These are phyloP conservation scores for Limenitis camilla DNA, from an alignment of 2,888 invertebrate genomes.

Conservation along the genomic window DNA sequence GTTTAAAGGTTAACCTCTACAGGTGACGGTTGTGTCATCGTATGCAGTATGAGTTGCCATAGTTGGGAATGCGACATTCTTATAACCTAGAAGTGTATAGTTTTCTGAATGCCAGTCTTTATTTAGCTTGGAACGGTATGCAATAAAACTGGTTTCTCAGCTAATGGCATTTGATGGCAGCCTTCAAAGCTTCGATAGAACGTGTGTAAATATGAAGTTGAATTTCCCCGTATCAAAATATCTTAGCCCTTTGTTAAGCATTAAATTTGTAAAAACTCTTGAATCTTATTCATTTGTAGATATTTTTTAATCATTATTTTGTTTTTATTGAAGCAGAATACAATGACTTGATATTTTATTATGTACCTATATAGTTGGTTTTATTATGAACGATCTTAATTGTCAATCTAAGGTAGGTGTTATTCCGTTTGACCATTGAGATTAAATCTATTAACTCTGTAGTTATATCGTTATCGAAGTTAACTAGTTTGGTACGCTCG, in stretches of 20 bases:
- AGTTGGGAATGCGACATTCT: slow-evolving; percentile 28
- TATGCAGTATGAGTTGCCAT: slow-evolving; percentile 19
- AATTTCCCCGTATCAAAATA: slow-evolving; percentile 14
- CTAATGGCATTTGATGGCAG: slow-evolving; percentile 22
- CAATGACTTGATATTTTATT: not conserved
- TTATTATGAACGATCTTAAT: slow-evolving; percentile 8
- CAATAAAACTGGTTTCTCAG: slow-evolving; percentile 19
- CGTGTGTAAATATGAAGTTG: slow-evolving; percentile 15
- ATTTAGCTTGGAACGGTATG: slow-evolving; percentile 19
- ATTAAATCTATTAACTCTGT: slow-evolving; percentile 19
- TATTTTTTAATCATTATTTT: too few relatives aligned
- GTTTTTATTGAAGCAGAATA: too few relatives aligned
- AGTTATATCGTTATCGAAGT: slow-evolving; percentile 25
- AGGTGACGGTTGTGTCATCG: slow-evolving; percentile 28
- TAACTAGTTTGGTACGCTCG: slow-evolving; percentile 18
- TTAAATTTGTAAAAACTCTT: not conserved
- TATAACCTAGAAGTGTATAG: slow-evolving; percentile 14
- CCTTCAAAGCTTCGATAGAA: slow-evolving; percentile 16
- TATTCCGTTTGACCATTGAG: slow-evolving; percentile 17
- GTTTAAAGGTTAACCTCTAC: slow-evolving; percentile 23
- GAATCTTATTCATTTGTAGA: too few relatives aligned
- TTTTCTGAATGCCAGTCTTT: slow-evolving; percentile 22
- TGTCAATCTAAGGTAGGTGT: slow-evolving; percentile 13
- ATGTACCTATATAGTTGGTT: not conserved
- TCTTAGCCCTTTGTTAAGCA: slow-evolving; percentile 1